Evolutionary conservation across 2,113 vertebrate genomes (phyloP).

Genomic region (Rhinoderma darwinii): DNA sequence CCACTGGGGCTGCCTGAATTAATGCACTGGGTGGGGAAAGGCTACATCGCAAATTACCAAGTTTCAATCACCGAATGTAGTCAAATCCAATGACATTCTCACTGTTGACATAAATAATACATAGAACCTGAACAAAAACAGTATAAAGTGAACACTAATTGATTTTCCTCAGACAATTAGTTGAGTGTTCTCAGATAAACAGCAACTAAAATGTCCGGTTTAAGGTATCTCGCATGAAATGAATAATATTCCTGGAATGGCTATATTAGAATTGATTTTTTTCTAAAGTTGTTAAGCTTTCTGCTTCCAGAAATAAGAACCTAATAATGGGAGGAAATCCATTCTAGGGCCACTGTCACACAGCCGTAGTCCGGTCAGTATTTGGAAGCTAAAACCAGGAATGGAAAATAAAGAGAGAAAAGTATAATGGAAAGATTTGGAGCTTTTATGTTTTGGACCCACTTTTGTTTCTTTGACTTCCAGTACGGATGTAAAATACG

Average conservation of each 20-base stretch:
- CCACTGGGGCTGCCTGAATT: conserved; percentile 74
- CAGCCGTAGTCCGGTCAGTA: too few species aligned
- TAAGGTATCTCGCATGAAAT: conserved; percentile 54
- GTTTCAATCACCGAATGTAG: conserved; percentile 76
- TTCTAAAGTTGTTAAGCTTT: conserved; percentile 42
- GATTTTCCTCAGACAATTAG: conserved; percentile 59
- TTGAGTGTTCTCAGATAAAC: conserved; percentile 61
- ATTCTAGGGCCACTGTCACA: conserved; percentile 43
- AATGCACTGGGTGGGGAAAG: conserved; percentile 76
- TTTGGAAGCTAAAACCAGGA: too few species aligned
- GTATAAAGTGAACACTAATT: conserved; percentile 61
- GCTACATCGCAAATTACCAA: conserved; percentile 71
- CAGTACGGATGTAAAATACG: too few species aligned
- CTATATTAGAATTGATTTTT: conserved; percentile 44
- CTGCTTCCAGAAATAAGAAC: conserved; percentile 37
- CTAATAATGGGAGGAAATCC: conserved; percentile 40
- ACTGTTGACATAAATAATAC: conserved; percentile 77
- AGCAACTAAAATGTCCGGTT: conserved; percentile 11
- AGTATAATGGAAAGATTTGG: too few species aligned
- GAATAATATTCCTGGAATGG: conserved; percentile 46
- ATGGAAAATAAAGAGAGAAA: too few species aligned
- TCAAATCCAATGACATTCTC: conserved; percentile 76
- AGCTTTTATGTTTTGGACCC: too few species aligned
- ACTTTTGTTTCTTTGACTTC: too few species aligned
- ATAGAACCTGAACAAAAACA: conserved; percentile 70